Evolutionary conservation across 2,797 vertebrate genomes (phyloP).

Genomic region (Gambelia wislizenii): DNA sequence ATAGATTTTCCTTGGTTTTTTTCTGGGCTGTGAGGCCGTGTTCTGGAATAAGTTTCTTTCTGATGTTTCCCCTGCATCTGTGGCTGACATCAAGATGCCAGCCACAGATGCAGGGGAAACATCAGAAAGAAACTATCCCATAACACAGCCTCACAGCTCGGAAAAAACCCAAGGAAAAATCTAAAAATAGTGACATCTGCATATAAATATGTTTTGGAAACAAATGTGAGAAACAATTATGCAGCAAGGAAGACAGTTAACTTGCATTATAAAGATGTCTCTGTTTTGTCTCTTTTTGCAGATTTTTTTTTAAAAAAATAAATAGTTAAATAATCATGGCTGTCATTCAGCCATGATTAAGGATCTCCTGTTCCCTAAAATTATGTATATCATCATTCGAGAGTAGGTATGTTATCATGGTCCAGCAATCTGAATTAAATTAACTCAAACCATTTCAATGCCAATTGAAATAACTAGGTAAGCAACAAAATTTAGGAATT

Average conservation of each 20-base stretch:
- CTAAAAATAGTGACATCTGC: not conserved
- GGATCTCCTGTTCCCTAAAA: not conserved
- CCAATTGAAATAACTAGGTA: constrained; percentile 6
- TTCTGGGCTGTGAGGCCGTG: too few species aligned
- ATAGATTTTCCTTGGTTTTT: too few species aligned
- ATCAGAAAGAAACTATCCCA: too few species aligned
- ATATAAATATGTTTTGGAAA: not conserved
- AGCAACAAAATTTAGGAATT: constrained; percentile 40
- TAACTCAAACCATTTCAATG: constrained; percentile 14
- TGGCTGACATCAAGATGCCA: too few species aligned
- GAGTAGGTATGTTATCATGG: not conserved
- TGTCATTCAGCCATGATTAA: not conserved
- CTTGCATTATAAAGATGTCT: not conserved
- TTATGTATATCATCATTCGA: constrained; percentile 7
- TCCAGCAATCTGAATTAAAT: constrained; percentile 23
- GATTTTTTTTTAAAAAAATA: not conserved
- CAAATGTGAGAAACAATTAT: not conserved
- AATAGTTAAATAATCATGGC: too few species aligned
- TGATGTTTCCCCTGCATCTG: too few species aligned
- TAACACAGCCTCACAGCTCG: too few species aligned
- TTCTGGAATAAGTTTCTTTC: too few species aligned
- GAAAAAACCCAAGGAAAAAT: too few species aligned
- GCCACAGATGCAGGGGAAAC: too few species aligned
- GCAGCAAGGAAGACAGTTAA: not conserved
- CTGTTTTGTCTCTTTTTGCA: not conserved